Evolutionary conservation across 2,888 invertebrate species (phyloP).

Genomic region (Sinelater perroti): DNA sequence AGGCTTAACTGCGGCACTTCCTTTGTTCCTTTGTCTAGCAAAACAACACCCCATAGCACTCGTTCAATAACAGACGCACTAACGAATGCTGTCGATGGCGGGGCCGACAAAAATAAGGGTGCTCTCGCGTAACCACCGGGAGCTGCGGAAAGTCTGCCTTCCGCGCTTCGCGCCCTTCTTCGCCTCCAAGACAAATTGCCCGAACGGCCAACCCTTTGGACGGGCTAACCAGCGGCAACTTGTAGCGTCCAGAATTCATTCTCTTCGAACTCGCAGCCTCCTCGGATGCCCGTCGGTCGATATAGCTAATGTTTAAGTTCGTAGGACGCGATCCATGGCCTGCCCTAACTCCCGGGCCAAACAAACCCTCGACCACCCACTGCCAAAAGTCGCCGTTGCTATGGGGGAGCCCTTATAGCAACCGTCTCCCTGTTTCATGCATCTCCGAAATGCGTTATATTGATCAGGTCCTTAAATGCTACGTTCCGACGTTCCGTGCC

Average conservation of each 20-base stretch:
- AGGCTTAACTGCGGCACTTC: slow-evolving; percentile 23
- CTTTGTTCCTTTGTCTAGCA: slow-evolving; percentile 35
- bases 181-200: not conserved
- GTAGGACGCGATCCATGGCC: slow-evolving; percentile 52
- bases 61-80: slow-evolving; percentile 23
- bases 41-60: slow-evolving; percentile 20
- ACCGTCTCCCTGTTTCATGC: slow-evolving; percentile 45
- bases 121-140: not conserved
- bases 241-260: not conserved
- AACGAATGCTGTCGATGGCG: slow-evolving; percentile 16
- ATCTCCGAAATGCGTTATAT: slow-evolving; percentile 41
- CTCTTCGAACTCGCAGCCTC: slow-evolving; percentile 9
- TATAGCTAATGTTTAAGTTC: slow-evolving; percentile 48
- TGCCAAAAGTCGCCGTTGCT: slow-evolving; percentile 50
- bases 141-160: not conserved
- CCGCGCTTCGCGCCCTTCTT: not conserved
- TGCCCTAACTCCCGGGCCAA: slow-evolving; percentile 56
- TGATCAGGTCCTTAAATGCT: slow-evolving; percentile 36
- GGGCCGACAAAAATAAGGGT: slow-evolving; percentile 19
- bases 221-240: not conserved
- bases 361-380: slow-evolving; percentile 50
- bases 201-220: not conserved
- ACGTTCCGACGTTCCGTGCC: slow-evolving; percentile 1
- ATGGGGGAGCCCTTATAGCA: slow-evolving; percentile 51
- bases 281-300: slow-evolving; percentile 43